Base-by-base conservation (phyloP, 2,888 invertebrate genomes). In the Proisotoma minuta region DNA sequence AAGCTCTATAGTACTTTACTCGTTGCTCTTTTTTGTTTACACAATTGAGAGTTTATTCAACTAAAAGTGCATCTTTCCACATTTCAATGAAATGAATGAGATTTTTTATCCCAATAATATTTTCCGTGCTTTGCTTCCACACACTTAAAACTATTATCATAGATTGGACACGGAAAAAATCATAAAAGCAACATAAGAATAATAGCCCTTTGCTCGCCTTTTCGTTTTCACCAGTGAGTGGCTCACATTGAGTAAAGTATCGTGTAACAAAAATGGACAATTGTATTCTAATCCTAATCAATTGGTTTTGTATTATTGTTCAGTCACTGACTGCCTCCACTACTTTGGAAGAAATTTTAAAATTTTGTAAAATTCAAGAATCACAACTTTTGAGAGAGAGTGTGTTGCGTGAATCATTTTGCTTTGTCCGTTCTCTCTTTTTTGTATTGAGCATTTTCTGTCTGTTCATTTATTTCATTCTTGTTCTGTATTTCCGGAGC, bases 51-150 rank as follows among this genome's bases (percentile, higher is more conserved):
- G 51, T 60, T 40, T 53, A 27, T 18, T 48, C 48, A 48, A 27
- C 34, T 57, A 29, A 52, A 29, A 52, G 43, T 26, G 27, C 52
- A 59, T 52, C 60, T 34, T 52, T 18, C n/a, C n/a, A n/a, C 56
- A 4, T 39, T 48, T 29, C 39, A 20, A 15, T 52, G 40, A n/a
- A n/a, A n/a, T n/a, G n/a, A n/a, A n/a, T n/a, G n/a, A n/a, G n/a
- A 51, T 40, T 61, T 54, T 29, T 61, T 43, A 51, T 57, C 43
- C 50, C 52, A 52, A 52, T 24, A 52, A 57, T 57, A 62, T 62
- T 52, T 57, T 51, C 51, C 52, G 48, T 50, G 49, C 56, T 60
- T 54, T 48, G 50, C 54, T 56, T 54, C 49, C 60, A 56, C 39
- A 49, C 56, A 60, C 34, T 54, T 43, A 18, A 43, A 15, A 43